Percentiles rank a stretch among this genome's conserved stretches.
Conservation (phyloP, 2,888 invertebrate species). For the Drosophila suboccidentalis region DNA sequence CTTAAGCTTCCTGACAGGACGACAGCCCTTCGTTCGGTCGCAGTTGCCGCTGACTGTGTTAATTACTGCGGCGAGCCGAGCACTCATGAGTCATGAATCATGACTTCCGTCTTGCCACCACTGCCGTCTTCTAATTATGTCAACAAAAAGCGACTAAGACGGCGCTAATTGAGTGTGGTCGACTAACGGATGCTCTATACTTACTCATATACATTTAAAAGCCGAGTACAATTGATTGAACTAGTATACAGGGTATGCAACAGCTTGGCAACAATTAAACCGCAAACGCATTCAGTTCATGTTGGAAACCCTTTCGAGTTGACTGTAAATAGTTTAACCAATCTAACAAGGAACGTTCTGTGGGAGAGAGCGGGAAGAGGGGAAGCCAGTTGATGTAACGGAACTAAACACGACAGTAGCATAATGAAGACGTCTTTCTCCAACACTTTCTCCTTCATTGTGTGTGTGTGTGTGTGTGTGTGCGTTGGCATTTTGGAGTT, state of each 20-base stretch:
- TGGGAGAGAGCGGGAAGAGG: not conserved
- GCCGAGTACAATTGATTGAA: not conserved
- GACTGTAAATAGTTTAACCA: conserved; percentile 67
- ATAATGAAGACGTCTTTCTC: conserved; percentile 67
- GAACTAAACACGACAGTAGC: conserved; percentile 44
- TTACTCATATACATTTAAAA: not conserved
- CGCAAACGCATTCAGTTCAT: conserved; percentile 72
- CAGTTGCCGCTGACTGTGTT: conserved; percentile 59
- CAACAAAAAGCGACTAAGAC: conserved; percentile 42
- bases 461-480: conserved; percentile 14
- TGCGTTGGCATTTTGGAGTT: conserved; percentile 53
- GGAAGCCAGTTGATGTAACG: conserved; percentile 37
- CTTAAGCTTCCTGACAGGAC: conserved; percentile 30
- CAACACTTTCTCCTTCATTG: conserved; percentile 28
- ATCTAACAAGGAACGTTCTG: conserved; percentile 28
- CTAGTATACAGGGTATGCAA: conserved; percentile 12
- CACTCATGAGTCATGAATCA: conserved; percentile 69
- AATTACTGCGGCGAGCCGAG: conserved; percentile 75
- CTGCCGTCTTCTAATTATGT: conserved; percentile 73
- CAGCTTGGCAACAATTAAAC: conserved; percentile 67
- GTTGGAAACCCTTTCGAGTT: conserved; percentile 45
- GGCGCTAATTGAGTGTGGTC: conserved; percentile 7
- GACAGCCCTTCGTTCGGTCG: not conserved
- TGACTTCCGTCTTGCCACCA: conserved; percentile 71
- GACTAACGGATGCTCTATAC: conserved; percentile 27